phyloP scores from a whole-genome alignment of 2,797 vertebrate species.

The Gila robusta region DNA sequence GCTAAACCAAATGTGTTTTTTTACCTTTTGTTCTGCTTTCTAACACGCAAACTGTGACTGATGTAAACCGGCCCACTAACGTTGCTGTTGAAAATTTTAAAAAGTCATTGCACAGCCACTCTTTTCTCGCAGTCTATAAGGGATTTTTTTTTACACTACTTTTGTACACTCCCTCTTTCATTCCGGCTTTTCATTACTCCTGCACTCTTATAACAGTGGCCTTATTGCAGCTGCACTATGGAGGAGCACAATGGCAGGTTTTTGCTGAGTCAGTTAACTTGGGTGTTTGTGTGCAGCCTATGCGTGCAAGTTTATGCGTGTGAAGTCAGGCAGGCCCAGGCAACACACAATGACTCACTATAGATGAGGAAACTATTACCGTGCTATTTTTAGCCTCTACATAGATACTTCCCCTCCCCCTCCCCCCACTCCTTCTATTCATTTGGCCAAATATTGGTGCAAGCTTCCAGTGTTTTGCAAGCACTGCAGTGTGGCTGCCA shows the following conservation, averaged over 20 bases:
- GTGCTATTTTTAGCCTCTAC: conserved; percentile 49
- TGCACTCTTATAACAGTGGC: conserved; percentile 37
- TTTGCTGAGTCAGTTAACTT: conserved; percentile 53
- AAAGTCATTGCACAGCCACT: conserved; percentile 1
- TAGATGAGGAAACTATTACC: conserved; percentile 46
- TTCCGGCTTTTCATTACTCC: conserved; percentile 44
- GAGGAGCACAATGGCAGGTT: conserved; percentile 27
- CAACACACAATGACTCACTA: conserved; percentile 43
- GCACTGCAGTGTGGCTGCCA: conserved; percentile 40
- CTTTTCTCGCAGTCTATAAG: neutral
- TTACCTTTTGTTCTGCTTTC: neutral
- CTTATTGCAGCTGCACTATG: conserved; percentile 39
- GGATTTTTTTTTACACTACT: neutral
- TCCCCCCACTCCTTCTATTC: neutral
- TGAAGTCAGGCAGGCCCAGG: conserved; percentile 46
- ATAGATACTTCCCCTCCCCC: conserved; percentile 8
- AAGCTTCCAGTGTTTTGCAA: conserved; percentile 43
- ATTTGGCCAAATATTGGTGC: conserved; percentile 47
- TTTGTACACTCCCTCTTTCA: conserved; percentile 30
- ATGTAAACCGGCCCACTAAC: conserved; percentile 7
- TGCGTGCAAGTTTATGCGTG: conserved; percentile 19
- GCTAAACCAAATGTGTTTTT: conserved; percentile 14
- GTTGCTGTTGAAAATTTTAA: conserved; percentile 23
- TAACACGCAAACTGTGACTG: neutral
- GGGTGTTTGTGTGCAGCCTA: conserved; percentile 13